These are phyloP conservation scores for Anorthoa munda DNA, from an alignment of 2,888 invertebrate species.

Conservation along the genomic window DNA sequence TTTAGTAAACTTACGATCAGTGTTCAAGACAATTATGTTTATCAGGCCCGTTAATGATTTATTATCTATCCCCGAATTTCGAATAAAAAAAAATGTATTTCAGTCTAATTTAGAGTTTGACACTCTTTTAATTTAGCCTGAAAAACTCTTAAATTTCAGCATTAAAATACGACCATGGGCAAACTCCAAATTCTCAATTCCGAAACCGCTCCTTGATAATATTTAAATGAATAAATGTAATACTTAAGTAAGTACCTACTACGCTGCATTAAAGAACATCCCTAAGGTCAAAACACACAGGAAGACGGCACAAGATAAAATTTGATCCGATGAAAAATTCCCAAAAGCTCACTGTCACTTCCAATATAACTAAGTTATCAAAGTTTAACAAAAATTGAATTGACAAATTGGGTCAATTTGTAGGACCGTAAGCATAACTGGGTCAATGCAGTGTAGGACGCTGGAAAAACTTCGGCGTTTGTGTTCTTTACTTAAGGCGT, in stretches of 20 bases:
- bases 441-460: conserved; percentile 63
- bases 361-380: conserved; percentile 26
- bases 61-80: too few relatives aligned
- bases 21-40: not conserved
- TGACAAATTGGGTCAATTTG: conserved; percentile 61
- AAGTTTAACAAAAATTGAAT: conserved; percentile 49
- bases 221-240: not conserved
- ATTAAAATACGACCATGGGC: too few relatives aligned
- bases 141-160: too few relatives aligned
- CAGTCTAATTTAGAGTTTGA: too few relatives aligned
- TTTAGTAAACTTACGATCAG: not conserved
- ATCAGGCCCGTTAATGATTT: not conserved
- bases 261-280: not conserved
- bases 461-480: conserved; percentile 25
- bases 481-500: conserved; percentile 27
- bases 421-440: conserved; percentile 32
- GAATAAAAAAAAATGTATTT: too few relatives aligned
- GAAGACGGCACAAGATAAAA: not conserved
- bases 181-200: too few relatives aligned
- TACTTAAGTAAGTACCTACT: not conserved
- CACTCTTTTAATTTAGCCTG: too few relatives aligned
- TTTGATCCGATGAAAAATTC: not conserved
- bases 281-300: not conserved
- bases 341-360: conserved; percentile 16
- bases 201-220: too few relatives aligned